These are phyloP conservation scores for Ammospiza nelsoni DNA, from an alignment of 2,113 vertebrate species.

Conservation along the genomic window DNA sequence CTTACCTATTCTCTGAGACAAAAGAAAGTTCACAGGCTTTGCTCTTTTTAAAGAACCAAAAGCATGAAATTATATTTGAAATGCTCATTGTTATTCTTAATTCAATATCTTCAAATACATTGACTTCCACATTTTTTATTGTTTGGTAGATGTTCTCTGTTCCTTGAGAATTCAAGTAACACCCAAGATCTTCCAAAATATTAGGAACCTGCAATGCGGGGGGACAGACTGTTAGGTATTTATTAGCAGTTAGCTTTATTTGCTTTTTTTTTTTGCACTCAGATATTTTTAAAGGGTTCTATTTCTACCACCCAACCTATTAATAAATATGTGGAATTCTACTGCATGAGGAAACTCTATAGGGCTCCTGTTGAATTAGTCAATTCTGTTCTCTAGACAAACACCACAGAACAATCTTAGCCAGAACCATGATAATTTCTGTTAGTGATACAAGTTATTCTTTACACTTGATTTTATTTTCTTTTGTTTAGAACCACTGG, in stretches of 20 bases:
- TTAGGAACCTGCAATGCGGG: constrained; percentile 17
- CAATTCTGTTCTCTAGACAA: background rate
- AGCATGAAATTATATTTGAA: constrained; percentile 46
- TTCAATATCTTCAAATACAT: constrained; percentile 58
- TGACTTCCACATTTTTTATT: constrained; percentile 42
- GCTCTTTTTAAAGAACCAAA: constrained; percentile 57
- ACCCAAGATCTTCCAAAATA: constrained; percentile 46
- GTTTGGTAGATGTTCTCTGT: constrained; percentile 36
- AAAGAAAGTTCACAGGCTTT: constrained; percentile 33
- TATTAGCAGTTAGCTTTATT: background rate
- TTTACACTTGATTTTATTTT: background rate
- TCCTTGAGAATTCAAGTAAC: constrained; percentile 41
- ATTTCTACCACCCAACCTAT: background rate
- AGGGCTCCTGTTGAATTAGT: background rate
- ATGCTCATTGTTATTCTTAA: constrained; percentile 63
- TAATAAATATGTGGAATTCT: background rate
- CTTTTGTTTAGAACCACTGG: background rate
- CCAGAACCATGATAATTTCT: background rate
- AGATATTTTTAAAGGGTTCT: background rate
- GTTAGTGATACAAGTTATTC: background rate
- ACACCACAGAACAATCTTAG: background rate
- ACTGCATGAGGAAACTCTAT: background rate
- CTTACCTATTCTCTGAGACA: constrained; percentile 42
- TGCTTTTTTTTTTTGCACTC: background rate
- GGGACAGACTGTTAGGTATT: background rate